Base-by-base conservation (phyloP, 37 sponge, comb jelly and placozoan species). In the Cladorhizidae sp. region DNA sequence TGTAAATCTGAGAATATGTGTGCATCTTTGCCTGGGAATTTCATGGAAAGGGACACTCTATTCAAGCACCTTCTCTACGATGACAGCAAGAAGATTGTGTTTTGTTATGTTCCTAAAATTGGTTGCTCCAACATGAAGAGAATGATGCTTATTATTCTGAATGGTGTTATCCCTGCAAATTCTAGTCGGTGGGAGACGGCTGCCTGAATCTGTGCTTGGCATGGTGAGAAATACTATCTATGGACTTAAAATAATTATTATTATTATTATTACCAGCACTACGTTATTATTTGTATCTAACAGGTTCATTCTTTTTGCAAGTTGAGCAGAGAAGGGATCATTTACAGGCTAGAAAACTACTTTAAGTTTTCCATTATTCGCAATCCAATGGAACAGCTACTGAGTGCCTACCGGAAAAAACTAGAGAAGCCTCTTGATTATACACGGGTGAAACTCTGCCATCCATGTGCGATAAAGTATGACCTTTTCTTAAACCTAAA, bases 41-140 rank as follows among this genome's bases (percentile, higher is more conserved):
- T 25, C 12, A 23, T 22, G 6, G 71, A 69, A 36, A 58, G 56
- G 3, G 29, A 80, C 41, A 37, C 38, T 43, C 52, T 86, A 31
- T 59, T 73, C 42, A 71, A 71, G n/a, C 89, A 89, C 41, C 75
- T 89, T 12, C 61, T 89, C 12, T 89, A 89, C 62, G 84, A 89
- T 79, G 89, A 89, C 56, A 15, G 55, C 2, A 79, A 74, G 28
- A 64, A 58, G 42, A 73, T 89, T 0, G 70, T 89, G 37, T 89
- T 78, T 37, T 89, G 89, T 38, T 83, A 82, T 74, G 89, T 83
- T 22, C 89, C 89, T 31, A 89, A 89, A 40, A 73, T 40, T 56
- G 89, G 89, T 5, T 89, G 89, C 63, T 73, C 80, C 8, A 89
- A 89, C 57, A 73, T 80, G 80, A 89, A 89, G 74, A 41, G 80